Evolutionary conservation across 2,888 invertebrate genomes (phyloP), one percentile per base, ranked within the genome.

Genomic region (Hyppa rectilinea): DNA sequence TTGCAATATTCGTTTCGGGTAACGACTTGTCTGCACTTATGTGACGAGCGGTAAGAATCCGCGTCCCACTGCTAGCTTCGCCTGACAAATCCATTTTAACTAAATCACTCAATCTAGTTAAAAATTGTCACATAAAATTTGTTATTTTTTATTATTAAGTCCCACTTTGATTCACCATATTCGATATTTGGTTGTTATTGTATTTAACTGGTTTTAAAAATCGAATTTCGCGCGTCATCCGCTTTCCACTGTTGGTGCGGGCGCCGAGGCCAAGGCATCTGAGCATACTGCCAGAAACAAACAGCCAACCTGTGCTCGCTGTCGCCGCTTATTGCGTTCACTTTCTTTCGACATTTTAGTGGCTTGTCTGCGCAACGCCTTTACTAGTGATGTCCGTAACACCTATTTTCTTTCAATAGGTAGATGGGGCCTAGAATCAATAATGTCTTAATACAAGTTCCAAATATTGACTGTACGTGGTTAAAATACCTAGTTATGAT

Each of bases 261-360:
- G 87, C 82, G 86, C 78, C 73, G 75, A 74, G 77, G 82, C 85
- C 63, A 81, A 87, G 84, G 86, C 86, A 82, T 87, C 82, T 84
- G 82, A 81, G 82, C 85, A 83, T 73, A 90, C 91, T 91, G 90
- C 71, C 88, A 77, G 73, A 76, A 89, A 68, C 87, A 77, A 70
- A 75, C 79, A 47, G 84, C 80, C 68, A 65, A 63, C 77, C 71
- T 71, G n/a, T n/a, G 68, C 71, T 73, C 73, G 82, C 63, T 72
- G 70, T 75, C 81, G 80, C 80, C 81, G 81, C 79, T 71, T 66
- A 87, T 89, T 92, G 91, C 94, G 92, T 92, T 94, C 94, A 95
- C 95, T 95, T 95, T 95, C 95, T 95, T 95, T 95, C 95, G 93
- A 93, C 95, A 95, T 93, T 91, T 91, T 87, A 77, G 85, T 86